These are phyloP conservation scores for Drosophila niveifrons DNA, from an alignment of 2,888 invertebrate species.

Conservation along the genomic window DNA sequence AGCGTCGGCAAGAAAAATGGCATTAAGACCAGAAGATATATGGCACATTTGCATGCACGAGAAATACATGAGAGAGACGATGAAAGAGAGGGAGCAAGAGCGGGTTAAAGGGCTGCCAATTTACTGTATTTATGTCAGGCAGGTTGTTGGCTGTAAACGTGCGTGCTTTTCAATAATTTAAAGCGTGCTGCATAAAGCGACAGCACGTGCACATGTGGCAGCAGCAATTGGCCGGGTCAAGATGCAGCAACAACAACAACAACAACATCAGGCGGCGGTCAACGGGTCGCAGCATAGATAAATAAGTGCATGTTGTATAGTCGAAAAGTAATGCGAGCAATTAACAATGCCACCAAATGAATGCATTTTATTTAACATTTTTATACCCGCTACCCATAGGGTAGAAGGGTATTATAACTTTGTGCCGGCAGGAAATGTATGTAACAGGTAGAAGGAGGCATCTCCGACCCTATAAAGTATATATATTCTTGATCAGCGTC, in stretches of 20 bases:
- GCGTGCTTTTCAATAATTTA: slow-evolving; percentile 68
- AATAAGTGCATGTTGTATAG: slow-evolving; percentile 34
- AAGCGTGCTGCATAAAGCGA: slow-evolving; percentile 63
- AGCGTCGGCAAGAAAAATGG: slow-evolving; percentile 69
- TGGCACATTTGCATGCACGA: slow-evolving; percentile 67
- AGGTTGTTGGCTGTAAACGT: slow-evolving; percentile 17
- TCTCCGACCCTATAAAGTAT: too few species aligned
- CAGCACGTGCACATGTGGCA: slow-evolving; percentile 25
- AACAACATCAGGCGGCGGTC: slow-evolving; percentile 25
- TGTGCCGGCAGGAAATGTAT: too few species aligned
- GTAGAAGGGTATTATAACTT: too few species aligned
- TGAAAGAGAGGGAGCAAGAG: not conserved
- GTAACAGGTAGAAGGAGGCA: too few species aligned
- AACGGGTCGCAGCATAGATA: slow-evolving; percentile 44
- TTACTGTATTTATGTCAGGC: slow-evolving; percentile 64
- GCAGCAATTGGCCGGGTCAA: slow-evolving; percentile 40
- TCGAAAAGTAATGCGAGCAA: slow-evolving; percentile 50
- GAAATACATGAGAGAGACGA: slow-evolving; percentile 22
- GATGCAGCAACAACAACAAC: slow-evolving; percentile 33
- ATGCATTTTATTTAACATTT: slow-evolving; percentile 44
- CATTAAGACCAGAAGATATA: slow-evolving; percentile 73
- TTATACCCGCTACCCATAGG: too few species aligned
- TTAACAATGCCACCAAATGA: slow-evolving; percentile 57
- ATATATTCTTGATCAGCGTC: too few species aligned
- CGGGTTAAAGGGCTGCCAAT: slow-evolving; percentile 63